Evolutionary conservation across 2,797 vertebrate species (phyloP).

Genomic region (Tenualosa thibaudeaui): DNA sequence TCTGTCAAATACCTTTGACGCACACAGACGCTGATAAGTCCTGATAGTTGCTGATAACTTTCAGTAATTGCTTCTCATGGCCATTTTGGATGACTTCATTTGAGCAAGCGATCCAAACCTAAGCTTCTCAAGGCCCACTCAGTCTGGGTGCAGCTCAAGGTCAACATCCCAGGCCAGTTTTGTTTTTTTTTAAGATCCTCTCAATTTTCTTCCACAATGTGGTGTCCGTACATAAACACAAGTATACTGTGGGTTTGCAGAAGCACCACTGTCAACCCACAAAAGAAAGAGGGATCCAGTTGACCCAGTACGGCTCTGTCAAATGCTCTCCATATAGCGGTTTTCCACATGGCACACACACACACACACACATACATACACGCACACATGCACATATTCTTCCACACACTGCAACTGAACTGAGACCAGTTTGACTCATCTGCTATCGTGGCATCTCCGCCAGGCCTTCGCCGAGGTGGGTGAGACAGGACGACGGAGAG

Average conservation of each 20-base stretch:
- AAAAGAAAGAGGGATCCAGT: not conserved
- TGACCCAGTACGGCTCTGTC: not conserved
- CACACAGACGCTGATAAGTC: not conserved
- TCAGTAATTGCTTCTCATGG: not conserved
- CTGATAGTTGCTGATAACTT: not conserved
- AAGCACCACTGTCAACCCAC: not conserved
- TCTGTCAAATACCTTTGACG: not conserved
- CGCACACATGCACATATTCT: slow-evolving; percentile 54
- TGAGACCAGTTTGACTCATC: not conserved
- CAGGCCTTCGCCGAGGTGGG: not conserved
- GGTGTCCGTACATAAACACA: slow-evolving; percentile 7
- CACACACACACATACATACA: slow-evolving; percentile 34
- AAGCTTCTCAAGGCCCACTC: not conserved
- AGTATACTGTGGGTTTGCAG: slow-evolving; percentile 1
- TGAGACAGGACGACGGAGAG: slow-evolving; percentile 41
- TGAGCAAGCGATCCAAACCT: not conserved
- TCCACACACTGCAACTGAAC: not conserved
- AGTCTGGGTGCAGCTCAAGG: not conserved
- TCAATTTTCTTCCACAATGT: not conserved
- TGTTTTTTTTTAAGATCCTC: not conserved
- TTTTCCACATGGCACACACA: not conserved
- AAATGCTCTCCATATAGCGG: not conserved
- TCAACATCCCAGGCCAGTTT: not conserved
- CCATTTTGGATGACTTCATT: not conserved
- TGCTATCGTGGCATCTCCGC: not conserved